Base-by-base conservation (phyloP, 2,888 invertebrate species). In the Seira ritae region DNA sequence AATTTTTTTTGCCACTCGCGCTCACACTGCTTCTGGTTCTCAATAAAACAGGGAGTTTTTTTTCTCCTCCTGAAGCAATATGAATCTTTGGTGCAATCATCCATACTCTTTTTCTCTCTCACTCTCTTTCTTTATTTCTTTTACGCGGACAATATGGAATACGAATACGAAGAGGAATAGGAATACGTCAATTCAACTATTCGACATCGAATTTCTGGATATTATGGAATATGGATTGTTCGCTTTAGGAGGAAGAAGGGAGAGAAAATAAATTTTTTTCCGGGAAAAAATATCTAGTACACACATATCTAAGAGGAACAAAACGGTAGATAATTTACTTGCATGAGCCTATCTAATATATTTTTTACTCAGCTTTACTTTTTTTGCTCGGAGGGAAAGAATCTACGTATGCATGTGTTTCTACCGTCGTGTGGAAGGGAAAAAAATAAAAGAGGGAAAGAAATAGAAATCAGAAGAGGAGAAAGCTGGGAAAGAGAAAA, bases 401-500 rank as follows among this genome's bases (percentile, higher is more conserved):
- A 50, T 15, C 1, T 15, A 50, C 50, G 8, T 31, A 50, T 50
- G 15, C 50, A 8, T 42, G 42, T n/a, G n/a, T 12, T 42, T 42
- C 12, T 42, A 42, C 12, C 12, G 42, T 42, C 6, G 42, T 42
- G 42, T 42, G 42, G 55, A 60, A 46, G 75, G 81, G 55, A 65
- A 74, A 46, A 55, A 23, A n/a, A 68, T 19, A 15, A 60, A 62
- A 62, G 67, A n/a, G 62, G 65, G 37, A 50, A 55, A 46, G 23
- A 76, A 50, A 66, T 66, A 42, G 67, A 66, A 46, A n/a, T n/a
- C n/a, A n/a, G n/a, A 46, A 69, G 31, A 74, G 67, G 80, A 73
- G 74, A 72, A 80, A 82, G 83, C 50, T 50, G 31, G 31, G 75
- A 73, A n/a, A 73, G 73, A 78, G 82, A 80, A 86, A 84, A 83